Evolutionary conservation across 2,113 vertebrate genomes (phyloP), one percentile per base, ranked within the genome.

Genomic region (Holacanthus passer): DNA sequence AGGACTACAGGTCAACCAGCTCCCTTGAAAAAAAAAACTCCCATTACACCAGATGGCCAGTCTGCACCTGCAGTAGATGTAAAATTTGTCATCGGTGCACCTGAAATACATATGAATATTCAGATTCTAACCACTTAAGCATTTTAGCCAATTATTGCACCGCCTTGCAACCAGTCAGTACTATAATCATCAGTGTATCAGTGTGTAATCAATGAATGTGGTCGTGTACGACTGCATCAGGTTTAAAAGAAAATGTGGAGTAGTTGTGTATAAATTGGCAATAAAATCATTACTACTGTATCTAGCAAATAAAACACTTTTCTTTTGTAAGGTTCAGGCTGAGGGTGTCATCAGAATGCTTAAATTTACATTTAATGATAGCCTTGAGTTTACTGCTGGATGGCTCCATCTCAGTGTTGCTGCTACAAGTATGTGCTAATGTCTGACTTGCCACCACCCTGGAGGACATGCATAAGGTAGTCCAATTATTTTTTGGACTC

Each of bases 361-460:
- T 52, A 71, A 66, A 75, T 76, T 71, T 79, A 39, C 74, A 79
- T 79, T 43, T 68, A 85, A 83, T 69, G 13, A 77, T 29, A 64
- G 53, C 75, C 73, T 72, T 82, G 79, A 52, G 17, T 79, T 64
- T 65, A 20, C 62, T 24, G 76, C 48, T 35, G 16, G 19, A 56
- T 70, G 24, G 3, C 59, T 66, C 39, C 22, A 22, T 77, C 41
- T 62, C 59, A 13, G 35, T 58, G 68, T 39, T 69, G 64, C 24
- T 56, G 45, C 50, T 48, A 32, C 55, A 62, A 71, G 35, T 17
- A 19, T 24, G 75, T 55, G 22, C 45, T 63, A 24, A 82, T 79
- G 79, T 82, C 24, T 55, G 69, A 71, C 66, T 39, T 75, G 19
- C 43, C 16, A 24, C 24, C 17, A 59, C 14, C 37, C 64, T 52